These are phyloP conservation scores for Protodeltote pygarga DNA, from an alignment of 2,888 invertebrate genomes.

Conservation along the genomic window DNA sequence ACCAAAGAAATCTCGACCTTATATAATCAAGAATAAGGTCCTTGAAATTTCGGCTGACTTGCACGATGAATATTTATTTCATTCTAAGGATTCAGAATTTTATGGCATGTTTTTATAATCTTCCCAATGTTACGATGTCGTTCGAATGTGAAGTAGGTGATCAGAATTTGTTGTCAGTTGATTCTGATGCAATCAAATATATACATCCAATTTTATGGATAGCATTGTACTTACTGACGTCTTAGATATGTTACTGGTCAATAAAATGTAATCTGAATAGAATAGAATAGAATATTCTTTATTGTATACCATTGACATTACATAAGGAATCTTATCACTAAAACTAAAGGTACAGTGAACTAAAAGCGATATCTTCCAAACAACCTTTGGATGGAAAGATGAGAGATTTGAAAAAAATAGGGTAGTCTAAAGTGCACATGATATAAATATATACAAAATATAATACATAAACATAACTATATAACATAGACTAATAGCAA, in stretches of 20 bases:
- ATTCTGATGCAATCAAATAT: slow-evolving; percentile 33
- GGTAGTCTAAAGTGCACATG: too few relatives aligned
- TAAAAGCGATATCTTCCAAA: too few relatives aligned
- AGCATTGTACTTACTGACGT: too few relatives aligned
- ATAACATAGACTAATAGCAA: too few relatives aligned
- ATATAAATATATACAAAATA: too few relatives aligned
- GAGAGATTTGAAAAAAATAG: too few relatives aligned
- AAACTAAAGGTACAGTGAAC: too few relatives aligned
- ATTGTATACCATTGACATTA: too few relatives aligned
- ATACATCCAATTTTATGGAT: slow-evolving; percentile 24
- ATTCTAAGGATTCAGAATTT: slow-evolving; percentile 58
- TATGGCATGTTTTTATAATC: slow-evolving; percentile 74
- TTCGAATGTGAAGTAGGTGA: slow-evolving; percentile 42
- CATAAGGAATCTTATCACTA: too few relatives aligned
- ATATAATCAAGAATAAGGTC: neutral
- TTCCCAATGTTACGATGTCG: slow-evolving; percentile 58
- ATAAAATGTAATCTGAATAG: neutral
- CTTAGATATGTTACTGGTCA: neutral
- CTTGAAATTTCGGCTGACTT: neutral
- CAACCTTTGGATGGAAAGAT: too few relatives aligned
- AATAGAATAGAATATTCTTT: too few relatives aligned
- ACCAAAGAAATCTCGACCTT: slow-evolving; percentile 35
- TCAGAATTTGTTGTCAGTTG: slow-evolving; percentile 32
- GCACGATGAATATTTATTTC: slow-evolving; percentile 59
- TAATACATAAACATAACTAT: too few relatives aligned